phyloP scores from a whole-genome alignment of 2,797 vertebrate genomes.

The Lacerta agilis region DNA sequence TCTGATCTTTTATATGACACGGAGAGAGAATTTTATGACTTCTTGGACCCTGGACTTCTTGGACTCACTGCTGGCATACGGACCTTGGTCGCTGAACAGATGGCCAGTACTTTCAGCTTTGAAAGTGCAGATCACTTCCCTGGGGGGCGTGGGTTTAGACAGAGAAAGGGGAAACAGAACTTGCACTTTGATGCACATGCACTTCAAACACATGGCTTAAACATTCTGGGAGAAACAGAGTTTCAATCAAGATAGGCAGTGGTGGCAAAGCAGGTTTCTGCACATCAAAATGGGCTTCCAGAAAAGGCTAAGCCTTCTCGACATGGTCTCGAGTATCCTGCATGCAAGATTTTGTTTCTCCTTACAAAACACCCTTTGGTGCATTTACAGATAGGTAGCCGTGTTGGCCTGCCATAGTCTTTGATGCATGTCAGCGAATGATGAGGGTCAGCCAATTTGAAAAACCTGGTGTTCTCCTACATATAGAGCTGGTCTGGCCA shows the following conservation, averaged over 20 bases:
- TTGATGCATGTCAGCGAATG: background rate
- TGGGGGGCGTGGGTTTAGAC: background rate
- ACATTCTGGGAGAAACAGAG: background rate
- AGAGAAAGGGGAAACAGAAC: background rate
- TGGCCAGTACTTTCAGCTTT: background rate
- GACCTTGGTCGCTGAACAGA: background rate
- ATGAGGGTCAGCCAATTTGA: background rate
- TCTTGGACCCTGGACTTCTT: background rate
- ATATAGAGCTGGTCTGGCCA: background rate
- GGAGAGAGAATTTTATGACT: background rate
- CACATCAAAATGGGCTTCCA: background rate
- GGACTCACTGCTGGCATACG: background rate
- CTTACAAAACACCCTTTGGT: background rate
- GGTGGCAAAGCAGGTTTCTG: background rate
- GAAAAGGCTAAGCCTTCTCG: background rate
- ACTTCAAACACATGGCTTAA: background rate
- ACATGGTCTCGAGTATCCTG: background rate
- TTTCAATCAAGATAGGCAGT: background rate
- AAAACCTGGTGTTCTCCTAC: background rate
- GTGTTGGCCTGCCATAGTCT: too few species aligned
- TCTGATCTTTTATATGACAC: background rate
- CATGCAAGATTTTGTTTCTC: background rate
- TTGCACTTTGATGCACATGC: too few species aligned
- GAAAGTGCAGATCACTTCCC: background rate
- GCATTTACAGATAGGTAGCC: too few species aligned